These are phyloP conservation scores for Hyles lineata DNA, from an alignment of 2,888 invertebrate genomes.

Conservation along the genomic window DNA sequence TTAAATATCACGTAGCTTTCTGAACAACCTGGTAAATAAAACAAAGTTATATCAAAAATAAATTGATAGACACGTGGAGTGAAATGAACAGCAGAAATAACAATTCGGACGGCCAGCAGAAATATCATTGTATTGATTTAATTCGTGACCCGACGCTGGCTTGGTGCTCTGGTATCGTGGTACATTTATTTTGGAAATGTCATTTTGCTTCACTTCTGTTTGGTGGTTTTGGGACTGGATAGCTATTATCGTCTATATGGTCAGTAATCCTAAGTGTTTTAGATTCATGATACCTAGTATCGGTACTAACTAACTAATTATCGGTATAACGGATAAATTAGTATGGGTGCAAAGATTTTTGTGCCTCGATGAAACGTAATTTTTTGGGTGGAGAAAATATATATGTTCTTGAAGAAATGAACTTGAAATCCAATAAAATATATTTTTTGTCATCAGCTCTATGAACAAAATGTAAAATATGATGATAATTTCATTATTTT, in stretches of 20 bases:
- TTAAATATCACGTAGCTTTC: too few relatives aligned
- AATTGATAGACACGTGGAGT: not conserved
- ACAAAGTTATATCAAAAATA: not conserved
- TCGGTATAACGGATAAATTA: too few relatives aligned
- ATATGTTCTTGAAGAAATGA: too few relatives aligned
- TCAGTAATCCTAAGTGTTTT: not conserved
- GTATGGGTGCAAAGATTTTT: too few relatives aligned
- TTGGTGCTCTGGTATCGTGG: not conserved
- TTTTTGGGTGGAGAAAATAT: too few relatives aligned
- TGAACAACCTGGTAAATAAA: not conserved
- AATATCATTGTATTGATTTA: constrained; percentile 2
- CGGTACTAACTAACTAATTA: too few relatives aligned
- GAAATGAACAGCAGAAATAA: not conserved
- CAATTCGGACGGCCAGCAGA: not conserved
- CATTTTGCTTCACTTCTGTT: not conserved
- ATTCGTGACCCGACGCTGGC: not conserved
- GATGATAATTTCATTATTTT: too few relatives aligned
- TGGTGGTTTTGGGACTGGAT: not conserved
- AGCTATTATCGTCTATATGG: not conserved
- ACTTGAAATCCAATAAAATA: too few relatives aligned
- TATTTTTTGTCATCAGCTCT: too few relatives aligned
- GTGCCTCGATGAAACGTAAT: too few relatives aligned
- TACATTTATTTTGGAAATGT: not conserved
- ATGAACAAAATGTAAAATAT: too few relatives aligned
- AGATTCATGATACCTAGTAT: too few relatives aligned